Conservation (phyloP, 2,797 vertebrate genomes). For the Leuciscus waleckii region DNA sequence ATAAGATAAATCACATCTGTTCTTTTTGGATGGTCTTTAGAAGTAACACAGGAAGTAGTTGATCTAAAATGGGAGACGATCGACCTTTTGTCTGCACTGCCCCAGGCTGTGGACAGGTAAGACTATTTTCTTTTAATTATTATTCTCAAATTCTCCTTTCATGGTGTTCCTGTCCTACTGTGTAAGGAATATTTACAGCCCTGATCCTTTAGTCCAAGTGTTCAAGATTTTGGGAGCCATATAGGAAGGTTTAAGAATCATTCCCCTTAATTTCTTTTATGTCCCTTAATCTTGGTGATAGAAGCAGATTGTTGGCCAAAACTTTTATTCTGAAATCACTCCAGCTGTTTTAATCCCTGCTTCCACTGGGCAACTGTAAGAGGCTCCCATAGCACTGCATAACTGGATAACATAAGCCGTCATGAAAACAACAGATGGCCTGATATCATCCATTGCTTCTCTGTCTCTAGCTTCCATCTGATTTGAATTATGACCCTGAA, state of each 20-base stretch:
- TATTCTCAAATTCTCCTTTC: neutral
- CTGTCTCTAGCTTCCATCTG: constrained; percentile 17
- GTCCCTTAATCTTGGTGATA: neutral
- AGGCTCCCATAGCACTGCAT: constrained; percentile 35
- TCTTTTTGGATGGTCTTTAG: constrained; percentile 56
- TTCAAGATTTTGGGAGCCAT: neutral
- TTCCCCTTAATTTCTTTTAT: neutral
- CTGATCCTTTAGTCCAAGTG: neutral
- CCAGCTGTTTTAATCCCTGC: constrained; percentile 43
- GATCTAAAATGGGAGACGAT: constrained; percentile 93
- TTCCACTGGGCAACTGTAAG: constrained; percentile 42
- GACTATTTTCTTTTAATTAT: constrained; percentile 32
- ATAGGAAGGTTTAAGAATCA: neutral
- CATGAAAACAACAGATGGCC: constrained; percentile 47
- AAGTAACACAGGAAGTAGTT: constrained; percentile 64
- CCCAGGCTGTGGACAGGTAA: constrained; percentile 96
- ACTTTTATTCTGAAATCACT: constrained; percentile 28
- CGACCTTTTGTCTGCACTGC: constrained; percentile 95
- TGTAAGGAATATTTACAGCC: neutral
- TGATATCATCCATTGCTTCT: constrained; percentile 13
- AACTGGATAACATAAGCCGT: constrained; percentile 45
- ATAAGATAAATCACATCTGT: constrained; percentile 17
- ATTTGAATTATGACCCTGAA: constrained; percentile 30
- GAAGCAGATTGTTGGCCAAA: neutral
- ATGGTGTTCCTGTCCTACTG: neutral